Evolutionary conservation across 1,140 invertebrate genomes (phyloP).

Genomic region (Dreissena polymorpha): DNA sequence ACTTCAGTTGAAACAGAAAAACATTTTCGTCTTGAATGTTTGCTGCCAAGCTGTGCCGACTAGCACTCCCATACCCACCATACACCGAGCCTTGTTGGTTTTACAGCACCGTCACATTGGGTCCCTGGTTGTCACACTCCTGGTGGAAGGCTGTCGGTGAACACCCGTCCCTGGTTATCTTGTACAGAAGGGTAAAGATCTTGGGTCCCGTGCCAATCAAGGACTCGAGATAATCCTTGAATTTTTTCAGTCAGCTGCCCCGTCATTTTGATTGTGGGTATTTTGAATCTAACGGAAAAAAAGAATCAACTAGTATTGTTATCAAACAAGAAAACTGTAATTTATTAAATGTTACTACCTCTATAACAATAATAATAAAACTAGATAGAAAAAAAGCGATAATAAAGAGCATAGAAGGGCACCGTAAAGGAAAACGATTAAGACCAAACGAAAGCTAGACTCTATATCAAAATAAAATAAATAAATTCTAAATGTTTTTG

Average conservation of each 20-base stretch:
- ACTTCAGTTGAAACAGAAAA: constrained; percentile 55
- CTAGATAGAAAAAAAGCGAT: no score
- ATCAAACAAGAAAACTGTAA: no score
- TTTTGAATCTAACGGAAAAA: no score
- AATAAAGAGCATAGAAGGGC: no score
- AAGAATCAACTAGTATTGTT: no score
- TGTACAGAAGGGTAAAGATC: constrained; percentile 50
- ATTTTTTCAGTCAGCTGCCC: neutral
- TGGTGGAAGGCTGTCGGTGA: constrained; percentile 39
- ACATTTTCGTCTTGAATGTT: constrained; percentile 41
- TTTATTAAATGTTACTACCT: no score
- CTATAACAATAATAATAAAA: no score
- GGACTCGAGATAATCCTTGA: constrained; percentile 6
- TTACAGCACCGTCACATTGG: constrained; percentile 51
- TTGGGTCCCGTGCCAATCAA: constrained; percentile 22
- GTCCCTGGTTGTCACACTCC: constrained; percentile 47
- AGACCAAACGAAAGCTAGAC: no score
- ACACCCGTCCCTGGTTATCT: constrained; percentile 43
- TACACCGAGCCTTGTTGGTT: constrained; percentile 50
- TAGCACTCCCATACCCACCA: constrained; percentile 50
- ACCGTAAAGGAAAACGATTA: no score
- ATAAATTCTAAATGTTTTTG: no score
- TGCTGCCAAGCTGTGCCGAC: constrained; percentile 19
- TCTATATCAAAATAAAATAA: no score
- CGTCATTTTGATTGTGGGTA: constrained; percentile 2